Evolutionary conservation across 2,888 invertebrate species (phyloP).

Genomic region (Synanthedon formicaeformis): DNA sequence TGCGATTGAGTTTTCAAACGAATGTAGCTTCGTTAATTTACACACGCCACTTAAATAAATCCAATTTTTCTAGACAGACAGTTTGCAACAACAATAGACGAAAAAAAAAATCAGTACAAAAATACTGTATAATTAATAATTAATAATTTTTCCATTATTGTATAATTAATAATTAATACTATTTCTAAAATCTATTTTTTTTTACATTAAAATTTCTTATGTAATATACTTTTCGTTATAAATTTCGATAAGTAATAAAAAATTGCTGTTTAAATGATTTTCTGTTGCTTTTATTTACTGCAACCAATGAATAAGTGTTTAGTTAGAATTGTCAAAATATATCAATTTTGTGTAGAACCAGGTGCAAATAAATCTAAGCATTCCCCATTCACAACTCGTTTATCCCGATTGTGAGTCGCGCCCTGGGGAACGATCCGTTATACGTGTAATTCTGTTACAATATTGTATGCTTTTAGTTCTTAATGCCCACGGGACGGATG

Average conservation of each 20-base stretch:
- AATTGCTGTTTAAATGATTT: neutral
- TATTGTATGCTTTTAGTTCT: constrained; percentile 31
- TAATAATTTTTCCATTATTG: no score
- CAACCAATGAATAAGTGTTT: constrained; percentile 5
- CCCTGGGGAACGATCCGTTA: constrained; percentile 54
- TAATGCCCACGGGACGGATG: constrained; percentile 49
- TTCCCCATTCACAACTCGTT: constrained; percentile 24
- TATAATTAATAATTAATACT: no score
- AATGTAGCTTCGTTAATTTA: neutral
- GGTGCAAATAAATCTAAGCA: constrained; percentile 20
- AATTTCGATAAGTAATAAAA: neutral
- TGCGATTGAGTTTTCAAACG: no score
- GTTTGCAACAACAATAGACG: neutral
- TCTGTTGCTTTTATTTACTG: neutral
- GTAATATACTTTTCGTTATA: no score
- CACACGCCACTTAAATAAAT: neutral
- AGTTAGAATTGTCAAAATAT: neutral
- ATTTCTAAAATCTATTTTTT: no score
- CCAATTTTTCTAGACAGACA: no score
- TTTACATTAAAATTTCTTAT: no score
- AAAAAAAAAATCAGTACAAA: neutral
- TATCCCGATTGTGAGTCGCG: constrained; percentile 23
- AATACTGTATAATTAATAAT: no score
- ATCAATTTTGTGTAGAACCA: constrained; percentile 13
- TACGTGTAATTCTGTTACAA: constrained; percentile 29